Percentiles rank a stretch among this genome's conserved stretches.
Evolutionary conservation across 53 echinoderm and acorn worm genomes (phyloP).

Genomic region (Arbacia lixula): DNA sequence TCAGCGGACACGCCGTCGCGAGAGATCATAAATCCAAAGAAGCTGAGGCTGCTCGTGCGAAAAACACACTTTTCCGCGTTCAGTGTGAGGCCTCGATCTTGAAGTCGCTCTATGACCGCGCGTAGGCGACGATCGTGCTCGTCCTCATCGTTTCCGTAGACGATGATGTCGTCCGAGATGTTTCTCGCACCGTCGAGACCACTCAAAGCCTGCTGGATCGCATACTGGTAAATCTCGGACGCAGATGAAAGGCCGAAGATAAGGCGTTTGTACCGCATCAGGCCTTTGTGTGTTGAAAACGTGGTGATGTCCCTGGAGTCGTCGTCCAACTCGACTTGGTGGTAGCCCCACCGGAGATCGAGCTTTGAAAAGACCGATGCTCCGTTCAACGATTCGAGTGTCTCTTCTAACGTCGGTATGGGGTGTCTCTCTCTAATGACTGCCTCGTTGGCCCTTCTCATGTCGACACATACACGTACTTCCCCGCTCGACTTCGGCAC

Average conservation of each 20-base stretch:
- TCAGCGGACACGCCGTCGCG: constrained; percentile 55
- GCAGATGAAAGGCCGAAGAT: constrained; percentile 60
- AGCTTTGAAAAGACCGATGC: constrained; percentile 20
- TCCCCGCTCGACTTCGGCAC: constrained; percentile 47
- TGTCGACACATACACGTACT: constrained; percentile 43
- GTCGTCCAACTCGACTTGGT: constrained; percentile 60
- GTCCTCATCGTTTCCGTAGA: constrained; percentile 6
- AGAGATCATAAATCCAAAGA: constrained; percentile 54
- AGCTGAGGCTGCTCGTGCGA: constrained; percentile 40
- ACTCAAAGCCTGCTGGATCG: background rate
- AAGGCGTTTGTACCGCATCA: constrained; percentile 42
- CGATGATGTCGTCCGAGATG: constrained; percentile 59
- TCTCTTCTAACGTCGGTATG: constrained; percentile 43
- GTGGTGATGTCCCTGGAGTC: constrained; percentile 46
- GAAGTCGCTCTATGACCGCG: constrained; percentile 41
- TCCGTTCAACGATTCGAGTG: background rate
- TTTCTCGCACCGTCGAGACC: constrained; percentile 33
- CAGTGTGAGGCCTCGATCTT: constrained; percentile 56
- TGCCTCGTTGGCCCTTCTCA: constrained; percentile 49
- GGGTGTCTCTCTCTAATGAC: constrained; percentile 53
- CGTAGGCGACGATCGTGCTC: constrained; percentile 29
- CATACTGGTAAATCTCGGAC: constrained; percentile 60
- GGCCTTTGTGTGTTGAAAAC: constrained; percentile 46
- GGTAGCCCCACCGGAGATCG: constrained; percentile 63
- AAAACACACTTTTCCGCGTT: constrained; percentile 64